Base-by-base conservation (phyloP, 2,113 vertebrate species). In the Paracanthobrama guichenoti region DNA sequence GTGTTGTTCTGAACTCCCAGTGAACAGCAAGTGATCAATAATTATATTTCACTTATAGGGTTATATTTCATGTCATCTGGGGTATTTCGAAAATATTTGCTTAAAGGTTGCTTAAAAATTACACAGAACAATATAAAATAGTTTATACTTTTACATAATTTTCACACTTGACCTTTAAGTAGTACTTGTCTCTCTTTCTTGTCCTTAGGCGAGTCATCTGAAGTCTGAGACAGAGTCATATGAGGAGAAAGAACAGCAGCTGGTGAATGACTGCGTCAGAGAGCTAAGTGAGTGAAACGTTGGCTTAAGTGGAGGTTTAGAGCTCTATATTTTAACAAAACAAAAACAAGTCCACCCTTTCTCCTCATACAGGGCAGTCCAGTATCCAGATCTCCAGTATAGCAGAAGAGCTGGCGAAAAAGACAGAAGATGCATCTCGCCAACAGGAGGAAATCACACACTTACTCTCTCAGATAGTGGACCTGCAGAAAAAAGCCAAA, bases 381-480 rank as follows among this genome's bases (percentile, higher is more conserved):
- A 98, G 96, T 12, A 93, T 97, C 83, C 98, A 99, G 86, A 98
- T 99, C 89, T 95, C 95, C 35, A 90, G 90, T 50, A 96, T 99
- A 88, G 96, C 98, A 0, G 98, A 99, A 84, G 98, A 99, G 69
- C 78, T 99, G 91, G 96, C 96, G 74, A 97, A 96, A 88, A 99
- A 99, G 92, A 99, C 97, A 0, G 98, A 99, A 74, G 98, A 99
- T 26, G 96, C 97, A 1, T 95, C 97, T 22, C 95, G 98, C 0
- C 98, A 99, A 87, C 98, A 99, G 60, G 98, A 99, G 84, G 97
- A 99, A 92, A 98, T 99, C 92, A 99, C 98, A 1, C 97, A 99
- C 89, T 95, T 99, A 22, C 96, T 99, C 35, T 99, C 98, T 1
- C 97, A 99, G 84, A 97, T 99, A 14, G 98, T 99, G 0, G 98